These are phyloP conservation scores for Platichthys flesus DNA, from an alignment of 2,113 vertebrate species.

Conservation along the genomic window DNA sequence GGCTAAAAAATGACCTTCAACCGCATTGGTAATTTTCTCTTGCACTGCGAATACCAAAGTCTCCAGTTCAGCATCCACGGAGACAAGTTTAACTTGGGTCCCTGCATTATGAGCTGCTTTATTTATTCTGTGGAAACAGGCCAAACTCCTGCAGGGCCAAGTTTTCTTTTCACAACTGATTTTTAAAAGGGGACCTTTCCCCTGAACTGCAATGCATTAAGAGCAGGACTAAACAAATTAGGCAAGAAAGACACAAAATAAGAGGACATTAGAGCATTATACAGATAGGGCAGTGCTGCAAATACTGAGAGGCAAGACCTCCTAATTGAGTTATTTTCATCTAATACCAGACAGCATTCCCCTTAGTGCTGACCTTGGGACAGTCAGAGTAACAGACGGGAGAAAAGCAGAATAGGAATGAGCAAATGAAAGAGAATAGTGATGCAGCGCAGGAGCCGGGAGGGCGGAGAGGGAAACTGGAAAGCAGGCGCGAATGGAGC, in stretches of 20 bases:
- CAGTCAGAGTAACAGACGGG: conserved; percentile 25
- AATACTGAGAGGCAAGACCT: conserved; percentile 12
- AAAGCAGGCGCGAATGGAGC: conserved; percentile 19
- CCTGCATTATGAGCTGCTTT: background rate
- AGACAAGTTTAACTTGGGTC: background rate
- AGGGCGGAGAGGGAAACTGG: conserved; percentile 31
- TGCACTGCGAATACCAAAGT: background rate
- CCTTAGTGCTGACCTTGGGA: conserved; percentile 50
- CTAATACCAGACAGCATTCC: conserved; percentile 31
- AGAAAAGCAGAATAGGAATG: conserved; percentile 47
- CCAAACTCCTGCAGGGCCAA: conserved; percentile 13
- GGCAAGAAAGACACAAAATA: conserved; percentile 7
- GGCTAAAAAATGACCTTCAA: conserved; percentile 6
- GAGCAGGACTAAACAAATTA: conserved; percentile 3
- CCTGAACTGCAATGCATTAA: background rate
- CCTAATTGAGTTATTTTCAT: conserved; percentile 52
- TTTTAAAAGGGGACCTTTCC: background rate
- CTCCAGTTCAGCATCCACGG: too few relatives aligned
- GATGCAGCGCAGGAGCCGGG: conserved; percentile 17
- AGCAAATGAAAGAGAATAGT: conserved; percentile 48
- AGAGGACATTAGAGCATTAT: conserved; percentile 16
- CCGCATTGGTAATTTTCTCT: background rate
- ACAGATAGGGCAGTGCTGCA: conserved; percentile 14
- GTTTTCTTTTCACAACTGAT: conserved; percentile 28
- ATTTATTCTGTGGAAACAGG: conserved; percentile 28